phyloP scores from a whole-genome alignment of 2,113 vertebrate species.

The Rhinolophus ferrumequinum region DNA sequence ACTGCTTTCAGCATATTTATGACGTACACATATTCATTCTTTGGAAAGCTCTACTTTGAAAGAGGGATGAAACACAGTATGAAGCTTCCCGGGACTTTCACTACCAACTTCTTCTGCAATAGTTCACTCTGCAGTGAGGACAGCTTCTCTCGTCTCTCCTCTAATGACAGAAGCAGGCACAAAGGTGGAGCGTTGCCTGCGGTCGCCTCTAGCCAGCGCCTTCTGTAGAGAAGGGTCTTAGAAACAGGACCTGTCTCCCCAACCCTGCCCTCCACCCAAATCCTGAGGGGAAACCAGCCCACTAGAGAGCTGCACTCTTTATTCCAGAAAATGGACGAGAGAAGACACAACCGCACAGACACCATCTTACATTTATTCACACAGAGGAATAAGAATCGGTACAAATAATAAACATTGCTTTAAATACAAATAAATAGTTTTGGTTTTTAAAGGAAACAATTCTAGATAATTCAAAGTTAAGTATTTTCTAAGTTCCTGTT shows the following conservation, averaged over 20 bases:
- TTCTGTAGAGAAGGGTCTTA: background rate
- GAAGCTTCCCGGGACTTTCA: background rate
- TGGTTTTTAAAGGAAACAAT: conserved; percentile 74
- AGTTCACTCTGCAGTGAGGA: background rate
- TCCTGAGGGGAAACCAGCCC: background rate
- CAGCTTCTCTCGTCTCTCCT: background rate
- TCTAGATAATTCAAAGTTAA: conserved; percentile 32
- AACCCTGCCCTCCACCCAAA: background rate
- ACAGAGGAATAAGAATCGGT: conserved; percentile 66
- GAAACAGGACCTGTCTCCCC: background rate
- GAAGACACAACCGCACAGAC: conserved; percentile 74
- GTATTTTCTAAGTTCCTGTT: conserved; percentile 71
- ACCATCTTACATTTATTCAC: conserved; percentile 83
- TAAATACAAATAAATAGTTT: conserved; percentile 85
- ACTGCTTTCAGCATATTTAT: background rate
- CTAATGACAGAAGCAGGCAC: background rate
- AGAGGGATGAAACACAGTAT: background rate
- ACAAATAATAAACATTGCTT: conserved; percentile 80
- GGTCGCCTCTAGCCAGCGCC: background rate
- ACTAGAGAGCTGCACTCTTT: background rate
- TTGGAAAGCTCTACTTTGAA: conserved; percentile 27
- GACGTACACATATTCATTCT: background rate
- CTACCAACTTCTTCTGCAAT: background rate
- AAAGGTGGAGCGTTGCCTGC: background rate
- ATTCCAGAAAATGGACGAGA: background rate